These are phyloP conservation scores for Polia nebulosa DNA, from an alignment of 2,888 invertebrate species.

Conservation along the genomic window DNA sequence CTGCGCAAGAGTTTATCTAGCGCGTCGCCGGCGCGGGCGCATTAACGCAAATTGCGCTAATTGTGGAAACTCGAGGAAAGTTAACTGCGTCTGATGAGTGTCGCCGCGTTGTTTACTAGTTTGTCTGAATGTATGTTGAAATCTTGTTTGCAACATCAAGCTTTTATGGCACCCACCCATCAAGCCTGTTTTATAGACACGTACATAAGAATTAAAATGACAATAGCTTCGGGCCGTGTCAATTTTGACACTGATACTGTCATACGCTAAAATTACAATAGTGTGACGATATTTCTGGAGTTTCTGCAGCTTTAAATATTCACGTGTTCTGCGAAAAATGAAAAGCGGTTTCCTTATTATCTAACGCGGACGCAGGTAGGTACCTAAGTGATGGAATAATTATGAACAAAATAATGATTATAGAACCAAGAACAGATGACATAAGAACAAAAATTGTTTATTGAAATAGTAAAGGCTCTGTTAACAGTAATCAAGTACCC, in stretches of 20 bases:
- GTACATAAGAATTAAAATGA: slow-evolving; percentile 66
- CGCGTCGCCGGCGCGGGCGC: slow-evolving; percentile 65
- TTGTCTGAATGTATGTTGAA: slow-evolving; percentile 54
- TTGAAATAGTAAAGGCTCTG: not conserved
- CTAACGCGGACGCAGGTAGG: not conserved
- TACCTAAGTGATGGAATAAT: slow-evolving; percentile 6
- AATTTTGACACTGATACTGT: slow-evolving; percentile 59
- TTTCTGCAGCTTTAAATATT: slow-evolving; percentile 19
- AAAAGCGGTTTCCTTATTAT: slow-evolving; percentile 19
- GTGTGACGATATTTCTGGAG: slow-evolving; percentile 41
- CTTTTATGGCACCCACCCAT: slow-evolving; percentile 53
- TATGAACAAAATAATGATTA: slow-evolving; percentile 21
- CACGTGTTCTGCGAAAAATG: not conserved
- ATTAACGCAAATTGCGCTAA: slow-evolving; percentile 82
- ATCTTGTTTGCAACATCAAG: slow-evolving; percentile 53
- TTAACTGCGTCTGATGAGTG: slow-evolving; percentile 64
- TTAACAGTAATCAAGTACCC: not conserved
- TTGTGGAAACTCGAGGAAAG: slow-evolving; percentile 82
- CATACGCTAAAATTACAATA: slow-evolving; percentile 48
- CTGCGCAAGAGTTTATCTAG: slow-evolving; percentile 76
- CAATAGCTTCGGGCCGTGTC: slow-evolving; percentile 53
- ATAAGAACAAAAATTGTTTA: not conserved
- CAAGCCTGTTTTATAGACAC: slow-evolving; percentile 54
- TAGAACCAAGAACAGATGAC: not conserved
- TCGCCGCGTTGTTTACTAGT: slow-evolving; percentile 60